Conservation (phyloP, 2,888 invertebrate genomes). For the Megamerina dolium region DNA sequence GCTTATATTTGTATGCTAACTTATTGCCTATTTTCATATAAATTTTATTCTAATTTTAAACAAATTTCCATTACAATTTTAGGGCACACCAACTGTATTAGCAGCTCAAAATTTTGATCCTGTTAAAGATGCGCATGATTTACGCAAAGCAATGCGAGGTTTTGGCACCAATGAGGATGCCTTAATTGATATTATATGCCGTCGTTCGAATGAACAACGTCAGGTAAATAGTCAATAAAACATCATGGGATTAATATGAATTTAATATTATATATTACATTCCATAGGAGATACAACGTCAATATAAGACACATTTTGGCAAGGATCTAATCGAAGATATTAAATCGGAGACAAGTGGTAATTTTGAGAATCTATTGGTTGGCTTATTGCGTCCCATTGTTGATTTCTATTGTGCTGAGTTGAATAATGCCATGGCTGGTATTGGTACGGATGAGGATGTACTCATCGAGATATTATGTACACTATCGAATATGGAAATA, state of each 20-base stretch:
- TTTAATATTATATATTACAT: slow-evolving; percentile 5
- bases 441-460: slow-evolving; percentile 80
- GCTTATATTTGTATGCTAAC: too few relatives aligned
- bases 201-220: slow-evolving; percentile 79
- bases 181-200: slow-evolving; percentile 76
- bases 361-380: slow-evolving; percentile 76
- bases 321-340: slow-evolving; percentile 74
- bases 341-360: slow-evolving; percentile 82
- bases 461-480: slow-evolving; percentile 83
- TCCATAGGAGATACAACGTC: slow-evolving; percentile 43
- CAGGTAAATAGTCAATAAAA: slow-evolving; percentile 57
- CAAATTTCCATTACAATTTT: slow-evolving; percentile 8
- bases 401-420: slow-evolving; percentile 72
- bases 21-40: too few relatives aligned
- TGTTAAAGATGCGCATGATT: slow-evolving; percentile 69
- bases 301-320: slow-evolving; percentile 48
- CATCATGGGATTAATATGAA: too few relatives aligned
- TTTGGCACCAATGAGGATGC: slow-evolving; percentile 83
- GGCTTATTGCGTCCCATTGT: slow-evolving; percentile 80
- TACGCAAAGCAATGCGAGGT: slow-evolving; percentile 90
- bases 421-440: slow-evolving; percentile 78
- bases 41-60: too few relatives aligned
- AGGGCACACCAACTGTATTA: slow-evolving; percentile 63
- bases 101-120: slow-evolving; percentile 74
- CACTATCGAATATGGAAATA: slow-evolving; percentile 79